Evolutionary conservation across 2,113 vertebrate species (phyloP).

Genomic region (Agapornis roseicollis): DNA sequence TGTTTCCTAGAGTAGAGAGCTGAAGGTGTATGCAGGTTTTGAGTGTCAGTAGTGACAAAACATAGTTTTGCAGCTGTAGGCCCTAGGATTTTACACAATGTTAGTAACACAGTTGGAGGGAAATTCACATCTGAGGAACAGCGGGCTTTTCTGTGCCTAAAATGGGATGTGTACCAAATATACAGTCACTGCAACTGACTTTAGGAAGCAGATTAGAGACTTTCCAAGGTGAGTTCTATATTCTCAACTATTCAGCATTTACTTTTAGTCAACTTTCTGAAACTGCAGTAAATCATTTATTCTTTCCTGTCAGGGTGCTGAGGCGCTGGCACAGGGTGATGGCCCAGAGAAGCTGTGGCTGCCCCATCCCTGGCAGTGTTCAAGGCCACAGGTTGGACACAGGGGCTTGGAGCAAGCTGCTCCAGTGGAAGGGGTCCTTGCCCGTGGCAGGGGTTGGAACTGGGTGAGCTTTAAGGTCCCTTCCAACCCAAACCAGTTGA

Average conservation of each 20-base stretch:
- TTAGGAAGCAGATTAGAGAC: neutral
- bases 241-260: slow-evolving; percentile 2
- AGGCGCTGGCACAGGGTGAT: neutral
- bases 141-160: neutral
- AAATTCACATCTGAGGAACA: neutral
- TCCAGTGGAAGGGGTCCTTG: neutral
- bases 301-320: neutral
- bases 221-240: neutral
- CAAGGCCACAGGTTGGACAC: too few species aligned
- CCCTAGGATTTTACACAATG: neutral
- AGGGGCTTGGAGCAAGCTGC: neutral
- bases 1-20: neutral
- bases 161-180: neutral
- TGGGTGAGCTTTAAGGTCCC: neutral
- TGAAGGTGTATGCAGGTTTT: neutral
- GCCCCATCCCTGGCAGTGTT: neutral
- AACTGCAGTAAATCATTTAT: neutral
- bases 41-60: neutral
- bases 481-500: neutral
- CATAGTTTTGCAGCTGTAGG: neutral
- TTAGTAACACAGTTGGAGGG: neutral
- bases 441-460: neutral
- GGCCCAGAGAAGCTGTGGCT: neutral
- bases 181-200: neutral
- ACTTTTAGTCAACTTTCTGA: neutral